Base-by-base conservation (phyloP, 2,797 vertebrate species). In the Semaprochilodus insignis region DNA sequence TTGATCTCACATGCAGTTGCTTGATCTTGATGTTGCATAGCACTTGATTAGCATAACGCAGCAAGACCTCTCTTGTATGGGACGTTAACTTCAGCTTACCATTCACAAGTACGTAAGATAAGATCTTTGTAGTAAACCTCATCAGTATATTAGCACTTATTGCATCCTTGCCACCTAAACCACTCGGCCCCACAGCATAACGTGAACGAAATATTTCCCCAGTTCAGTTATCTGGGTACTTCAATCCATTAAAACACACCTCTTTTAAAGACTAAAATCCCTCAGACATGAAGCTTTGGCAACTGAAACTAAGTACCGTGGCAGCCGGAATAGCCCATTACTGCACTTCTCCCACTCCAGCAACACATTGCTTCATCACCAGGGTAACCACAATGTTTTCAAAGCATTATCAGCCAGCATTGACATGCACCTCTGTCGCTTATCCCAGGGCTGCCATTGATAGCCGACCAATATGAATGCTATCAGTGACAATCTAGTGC, bases 401-500 rank as follows among this genome's bases (percentile, higher is more conserved):
- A 23, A 73, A 34, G 36, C 54, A 40, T 74, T 59, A 74, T 57
- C 54, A 74, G 5, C 31, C 54, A 16, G 31, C 54, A 19, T 25
- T 55, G 25, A 66, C 65, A 55, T 6, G 14, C 48, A 57, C 52
- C 59, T 31, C 44, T 10, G n/a, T 70, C 48, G 31, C 36, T 40
- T 76, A 57, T 70, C 19, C 25, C 40, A 63, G 65, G 10, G 51
- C 67, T 48, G 23, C 3, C 13, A n/a, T 62, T 19, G 44, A 67
- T 17, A 52, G 16, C 34, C 11, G 21, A 34, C 60, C 15, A 75
- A 34, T 19, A 71, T 25, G 16, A 57, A 27, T 27, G 34, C 70
- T 83, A 81, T 77, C 66, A 73, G 40, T 81, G 66, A 81, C 65
- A 48, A 16, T 72, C 73, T 34, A 51, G 48, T 48, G 67, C 48